These are phyloP conservation scores for Lemur catta DNA, from an alignment of 2,797 vertebrate genomes.

Conservation along the genomic window DNA sequence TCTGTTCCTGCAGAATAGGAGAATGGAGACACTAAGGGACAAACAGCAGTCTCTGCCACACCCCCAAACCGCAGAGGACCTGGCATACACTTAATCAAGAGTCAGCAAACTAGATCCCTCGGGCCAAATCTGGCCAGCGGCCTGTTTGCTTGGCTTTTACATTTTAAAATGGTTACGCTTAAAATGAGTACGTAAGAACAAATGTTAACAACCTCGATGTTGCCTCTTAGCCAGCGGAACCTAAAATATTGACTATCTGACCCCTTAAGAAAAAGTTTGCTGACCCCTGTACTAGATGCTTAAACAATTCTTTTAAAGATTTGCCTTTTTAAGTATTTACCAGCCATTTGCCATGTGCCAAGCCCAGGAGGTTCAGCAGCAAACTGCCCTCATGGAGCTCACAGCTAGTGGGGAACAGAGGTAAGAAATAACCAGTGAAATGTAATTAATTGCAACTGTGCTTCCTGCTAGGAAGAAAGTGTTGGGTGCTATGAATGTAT, in stretches of 20 bases:
- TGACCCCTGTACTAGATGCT: background rate
- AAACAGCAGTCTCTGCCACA: background rate
- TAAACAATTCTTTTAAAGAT: background rate
- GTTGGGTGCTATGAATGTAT: background rate
- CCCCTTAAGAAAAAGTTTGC: background rate
- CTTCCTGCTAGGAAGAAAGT: background rate
- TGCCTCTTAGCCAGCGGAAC: background rate
- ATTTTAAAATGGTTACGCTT: background rate
- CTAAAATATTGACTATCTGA: background rate
- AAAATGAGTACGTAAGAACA: background rate
- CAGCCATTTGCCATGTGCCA: background rate
- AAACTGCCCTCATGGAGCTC: background rate
- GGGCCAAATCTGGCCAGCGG: background rate
- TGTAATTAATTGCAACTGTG: background rate
- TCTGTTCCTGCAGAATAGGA: background rate
- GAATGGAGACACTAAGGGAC: background rate
- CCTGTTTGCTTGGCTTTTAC: background rate
- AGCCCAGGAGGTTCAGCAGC: background rate
- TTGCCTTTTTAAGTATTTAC: background rate
- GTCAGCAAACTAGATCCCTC: background rate
- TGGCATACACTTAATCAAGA: background rate
- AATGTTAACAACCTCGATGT: background rate
- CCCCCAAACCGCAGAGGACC: background rate
- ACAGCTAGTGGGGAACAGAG: background rate
- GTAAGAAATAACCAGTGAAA: background rate